Conservation (phyloP, 64 coral and sea anemone genomes). For the Acropora yongei region DNA sequence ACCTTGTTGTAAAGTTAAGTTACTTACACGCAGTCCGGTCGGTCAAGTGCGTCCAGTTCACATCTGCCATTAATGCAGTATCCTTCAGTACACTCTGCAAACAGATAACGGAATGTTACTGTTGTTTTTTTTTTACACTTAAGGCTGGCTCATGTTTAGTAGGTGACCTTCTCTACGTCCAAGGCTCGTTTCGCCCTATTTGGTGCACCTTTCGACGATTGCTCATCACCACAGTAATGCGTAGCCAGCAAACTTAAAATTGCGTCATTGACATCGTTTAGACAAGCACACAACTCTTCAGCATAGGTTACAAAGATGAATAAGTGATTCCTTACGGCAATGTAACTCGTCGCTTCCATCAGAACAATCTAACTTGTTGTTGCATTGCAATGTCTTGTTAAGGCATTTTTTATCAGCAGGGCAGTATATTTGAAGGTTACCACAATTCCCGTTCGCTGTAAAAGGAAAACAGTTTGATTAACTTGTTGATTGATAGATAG, state of each 20-base stretch:
- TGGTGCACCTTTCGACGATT: no score
- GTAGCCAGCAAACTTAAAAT: neutral
- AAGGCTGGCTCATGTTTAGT: no score
- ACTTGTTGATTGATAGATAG: no score
- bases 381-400: conserved; percentile 77
- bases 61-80: conserved; percentile 81
- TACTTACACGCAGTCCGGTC: conserved; percentile 85
- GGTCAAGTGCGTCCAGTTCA: conserved; percentile 56
- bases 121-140: neutral
- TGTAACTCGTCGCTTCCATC: conserved; percentile 85
- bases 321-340: conserved; percentile 39
- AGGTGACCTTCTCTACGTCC: no score
- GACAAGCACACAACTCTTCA: no score
- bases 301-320: no score
- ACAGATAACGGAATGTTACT: neutral
- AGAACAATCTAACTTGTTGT: conserved; percentile 64
- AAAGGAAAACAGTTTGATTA: neutral
- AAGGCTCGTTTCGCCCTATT: no score
- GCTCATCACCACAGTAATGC: no score
- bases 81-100: conserved; percentile 49
- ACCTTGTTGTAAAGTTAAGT: no score
- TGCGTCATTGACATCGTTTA: no score
- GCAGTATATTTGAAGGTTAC: conserved; percentile 73
- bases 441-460: conserved; percentile 72
- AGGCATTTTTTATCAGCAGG: conserved; percentile 50